Conservation (phyloP, 2,797 vertebrate genomes). For the Anisognathus igniventris region DNA sequence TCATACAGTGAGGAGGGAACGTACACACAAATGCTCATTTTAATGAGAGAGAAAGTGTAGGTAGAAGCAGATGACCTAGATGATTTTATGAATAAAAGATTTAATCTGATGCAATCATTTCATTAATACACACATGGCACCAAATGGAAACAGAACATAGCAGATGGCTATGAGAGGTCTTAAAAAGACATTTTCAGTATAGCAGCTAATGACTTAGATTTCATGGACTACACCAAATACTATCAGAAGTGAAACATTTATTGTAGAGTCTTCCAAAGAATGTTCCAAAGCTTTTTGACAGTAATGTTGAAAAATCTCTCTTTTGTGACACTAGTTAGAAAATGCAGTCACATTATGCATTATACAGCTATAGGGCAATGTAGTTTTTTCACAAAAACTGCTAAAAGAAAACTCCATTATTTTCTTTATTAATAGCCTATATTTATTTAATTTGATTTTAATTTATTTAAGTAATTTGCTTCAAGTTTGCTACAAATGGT, state of each 20-base stretch:
- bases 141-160: slow-evolving; percentile 61
- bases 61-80: slow-evolving; percentile 43
- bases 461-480: slow-evolving; percentile 7
- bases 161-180: slow-evolving; percentile 71
- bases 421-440: not conserved
- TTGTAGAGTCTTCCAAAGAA: not conserved
- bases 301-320: not conserved
- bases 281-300: not conserved
- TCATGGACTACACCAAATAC: slow-evolving; percentile 47
- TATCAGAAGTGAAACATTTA: not conserved
- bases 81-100: slow-evolving; percentile 72
- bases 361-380: not conserved
- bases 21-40: not conserved
- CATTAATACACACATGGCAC: slow-evolving; percentile 74
- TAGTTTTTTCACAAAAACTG: not conserved
- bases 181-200: slow-evolving; percentile 73
- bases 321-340: not conserved
- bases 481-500: not conserved
- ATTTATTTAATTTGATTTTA: not conserved
- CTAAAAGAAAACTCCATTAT: not conserved
- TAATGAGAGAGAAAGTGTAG: slow-evolving; percentile 13
- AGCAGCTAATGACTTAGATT: slow-evolving; percentile 74
- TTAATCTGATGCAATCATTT: slow-evolving; percentile 75
- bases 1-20: not conserved
- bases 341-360: not conserved